Evolutionary conservation across 2,797 vertebrate species (phyloP), one percentile per base, ranked within the genome.

Genomic region (Leucoraja ocellata): DNA sequence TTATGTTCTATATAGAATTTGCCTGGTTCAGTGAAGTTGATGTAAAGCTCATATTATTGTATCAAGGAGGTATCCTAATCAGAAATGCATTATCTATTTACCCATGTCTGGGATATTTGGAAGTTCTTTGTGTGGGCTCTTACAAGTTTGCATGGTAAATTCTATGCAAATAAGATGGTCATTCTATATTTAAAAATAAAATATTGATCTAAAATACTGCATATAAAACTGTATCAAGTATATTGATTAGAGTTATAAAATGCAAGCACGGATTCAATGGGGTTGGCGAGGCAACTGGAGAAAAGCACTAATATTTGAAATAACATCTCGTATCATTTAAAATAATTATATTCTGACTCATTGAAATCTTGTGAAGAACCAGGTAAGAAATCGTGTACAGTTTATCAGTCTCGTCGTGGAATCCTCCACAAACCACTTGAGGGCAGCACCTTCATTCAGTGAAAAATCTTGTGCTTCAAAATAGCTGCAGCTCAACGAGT

Each of bases 391-490:
- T 21, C 4, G 18, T 25, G 1, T 73, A 23, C 6, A 25, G 23
- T 21, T 73, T 73, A 73, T 73, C 71, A 10, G 65, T 16, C 65
- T 23, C 4, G 23, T 73, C 16, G 18, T 73, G 71, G 21, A 73
- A 23, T 21, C 16, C 18, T 73, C 71, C 18, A 73, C 71, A 23
- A 92, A 54, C 90, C 90, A 92, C 90, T 92, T 58, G 90, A 92
- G 36, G 90, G 90, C 90, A 92, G 71, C 39, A 76, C 39, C 73
- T 16, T 92, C 90, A 76, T 71, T 92, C 46, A 4, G 32, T n/a
- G 39, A 76, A 76, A 92, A 6, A 3, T n/a, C 54, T 73, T 46
- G 36, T 7, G 39, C 13, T 13, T 14, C 11, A 3, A 18, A 16
- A 3, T 36, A 28, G 9, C 90, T n/a, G 23, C 39, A 54, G 13